Conservation (phyloP, 2,797 vertebrate genomes). For the Rhinogobio ventralis region DNA sequence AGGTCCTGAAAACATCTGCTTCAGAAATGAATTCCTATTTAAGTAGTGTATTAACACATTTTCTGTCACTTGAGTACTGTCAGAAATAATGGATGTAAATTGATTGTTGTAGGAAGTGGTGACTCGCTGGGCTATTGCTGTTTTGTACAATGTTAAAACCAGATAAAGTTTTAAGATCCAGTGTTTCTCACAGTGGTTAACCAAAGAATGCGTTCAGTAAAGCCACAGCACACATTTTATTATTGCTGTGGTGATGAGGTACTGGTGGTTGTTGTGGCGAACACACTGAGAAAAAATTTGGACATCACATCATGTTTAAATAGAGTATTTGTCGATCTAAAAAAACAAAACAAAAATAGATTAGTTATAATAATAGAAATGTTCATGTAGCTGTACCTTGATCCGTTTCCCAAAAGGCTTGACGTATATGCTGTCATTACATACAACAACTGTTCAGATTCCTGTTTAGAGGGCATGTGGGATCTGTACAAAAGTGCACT, state of each 20-base stretch:
- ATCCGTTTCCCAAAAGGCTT: background rate
- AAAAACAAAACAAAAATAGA: background rate
- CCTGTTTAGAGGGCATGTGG: conserved; percentile 16
- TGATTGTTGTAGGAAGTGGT: background rate
- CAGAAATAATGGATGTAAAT: background rate
- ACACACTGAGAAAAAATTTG: background rate
- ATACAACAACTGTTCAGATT: background rate
- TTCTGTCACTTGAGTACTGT: no score
- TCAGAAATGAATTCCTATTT: background rate
- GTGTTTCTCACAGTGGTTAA: background rate
- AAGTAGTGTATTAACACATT: background rate
- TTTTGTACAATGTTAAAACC: background rate
- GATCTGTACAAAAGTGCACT: background rate
- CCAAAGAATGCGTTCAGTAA: background rate
- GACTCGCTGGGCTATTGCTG: background rate
- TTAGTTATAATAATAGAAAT: background rate
- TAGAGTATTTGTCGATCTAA: background rate
- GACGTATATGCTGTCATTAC: background rate
- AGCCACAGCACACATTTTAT: background rate
- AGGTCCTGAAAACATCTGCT: background rate
- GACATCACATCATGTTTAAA: background rate
- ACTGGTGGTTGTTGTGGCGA: background rate
- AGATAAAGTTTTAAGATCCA: background rate
- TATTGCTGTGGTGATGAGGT: background rate
- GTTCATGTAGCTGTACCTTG: background rate